Conservation (phyloP, 2,888 invertebrate genomes). For the Chironomus riparius region DNA sequence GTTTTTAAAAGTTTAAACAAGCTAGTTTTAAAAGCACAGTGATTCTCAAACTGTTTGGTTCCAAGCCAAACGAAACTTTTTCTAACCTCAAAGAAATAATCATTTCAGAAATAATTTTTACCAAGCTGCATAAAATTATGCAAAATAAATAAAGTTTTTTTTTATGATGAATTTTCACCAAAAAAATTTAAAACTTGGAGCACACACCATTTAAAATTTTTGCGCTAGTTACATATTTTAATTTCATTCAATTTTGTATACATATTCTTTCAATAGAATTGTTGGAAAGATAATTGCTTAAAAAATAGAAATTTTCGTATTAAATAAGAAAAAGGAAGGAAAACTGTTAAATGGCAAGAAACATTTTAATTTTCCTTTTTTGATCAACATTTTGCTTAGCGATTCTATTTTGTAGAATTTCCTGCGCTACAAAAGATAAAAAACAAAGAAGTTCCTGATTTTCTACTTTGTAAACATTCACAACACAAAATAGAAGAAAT, state of each 20-base stretch:
- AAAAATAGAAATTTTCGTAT: too few relatives aligned
- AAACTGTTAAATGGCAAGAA: constrained; percentile 19
- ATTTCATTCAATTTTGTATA: not conserved
- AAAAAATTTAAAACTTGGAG: too few relatives aligned
- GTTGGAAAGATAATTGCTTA: too few relatives aligned
- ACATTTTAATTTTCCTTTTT: not conserved
- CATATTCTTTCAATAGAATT: too few relatives aligned
- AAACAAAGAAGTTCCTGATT: constrained; percentile 25
- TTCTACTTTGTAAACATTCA: not conserved
- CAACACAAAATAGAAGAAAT: not conserved
- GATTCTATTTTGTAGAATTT: constrained; percentile 19
- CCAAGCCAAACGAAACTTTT: not conserved
- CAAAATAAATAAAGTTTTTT: too few relatives aligned
- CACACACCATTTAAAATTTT: too few relatives aligned
- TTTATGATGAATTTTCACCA: too few relatives aligned
- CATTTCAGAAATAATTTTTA: too few relatives aligned
- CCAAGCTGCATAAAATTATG: not conserved
- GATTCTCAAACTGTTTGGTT: too few relatives aligned
- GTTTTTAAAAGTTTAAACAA: too few relatives aligned
- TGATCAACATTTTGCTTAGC: not conserved
- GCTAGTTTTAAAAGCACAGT: too few relatives aligned
- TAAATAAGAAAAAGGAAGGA: not conserved
- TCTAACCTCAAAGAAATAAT: too few relatives aligned
- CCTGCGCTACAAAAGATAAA: not conserved
- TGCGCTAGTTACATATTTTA: not conserved